Conservation (phyloP, 2,797 vertebrate species). For the Zenarchopterus dispar region DNA sequence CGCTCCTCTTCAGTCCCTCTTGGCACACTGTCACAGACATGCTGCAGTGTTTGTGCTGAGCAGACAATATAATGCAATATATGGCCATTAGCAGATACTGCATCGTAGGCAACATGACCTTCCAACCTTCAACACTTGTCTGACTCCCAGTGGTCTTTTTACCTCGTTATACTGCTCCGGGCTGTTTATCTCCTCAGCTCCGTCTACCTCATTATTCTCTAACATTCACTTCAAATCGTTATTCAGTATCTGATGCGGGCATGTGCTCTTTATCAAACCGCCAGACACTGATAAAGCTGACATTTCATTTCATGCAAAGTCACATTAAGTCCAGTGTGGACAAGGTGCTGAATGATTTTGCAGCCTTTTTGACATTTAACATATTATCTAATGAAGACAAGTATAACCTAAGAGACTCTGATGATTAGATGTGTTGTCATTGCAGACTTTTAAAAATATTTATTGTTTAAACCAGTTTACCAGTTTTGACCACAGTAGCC, state of each 20-base stretch:
- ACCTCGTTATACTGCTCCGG: conserved; percentile 43
- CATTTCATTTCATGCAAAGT: conserved; percentile 19
- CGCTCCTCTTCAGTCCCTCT: conserved; percentile 53
- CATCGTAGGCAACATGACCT: conserved; percentile 69
- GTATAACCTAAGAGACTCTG: too few relatives aligned
- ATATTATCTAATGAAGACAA: background rate
- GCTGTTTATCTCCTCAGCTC: conserved; percentile 50
- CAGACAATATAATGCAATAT: conserved; percentile 67
- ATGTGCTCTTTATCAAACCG: conserved; percentile 31
- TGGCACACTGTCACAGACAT: conserved; percentile 72
- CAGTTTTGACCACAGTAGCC: too few relatives aligned
- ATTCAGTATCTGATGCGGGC: conserved; percentile 19
- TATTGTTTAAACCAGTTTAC: too few relatives aligned
- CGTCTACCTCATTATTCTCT: conserved; percentile 43
- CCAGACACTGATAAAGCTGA: conserved; percentile 16
- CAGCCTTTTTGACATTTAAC: conserved; percentile 7
- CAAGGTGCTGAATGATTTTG: conserved; percentile 2
- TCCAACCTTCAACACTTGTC: conserved; percentile 65
- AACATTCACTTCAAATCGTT: conserved; percentile 22
- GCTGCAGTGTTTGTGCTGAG: conserved; percentile 69
- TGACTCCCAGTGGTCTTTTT: conserved; percentile 66
- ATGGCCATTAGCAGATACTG: conserved; percentile 76
- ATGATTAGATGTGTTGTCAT: too few relatives aligned
- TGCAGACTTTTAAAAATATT: too few relatives aligned
- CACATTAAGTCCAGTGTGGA: background rate